Evolutionary conservation across 2,888 invertebrate genomes (phyloP).

Genomic region (Hydraecia micacea): DNA sequence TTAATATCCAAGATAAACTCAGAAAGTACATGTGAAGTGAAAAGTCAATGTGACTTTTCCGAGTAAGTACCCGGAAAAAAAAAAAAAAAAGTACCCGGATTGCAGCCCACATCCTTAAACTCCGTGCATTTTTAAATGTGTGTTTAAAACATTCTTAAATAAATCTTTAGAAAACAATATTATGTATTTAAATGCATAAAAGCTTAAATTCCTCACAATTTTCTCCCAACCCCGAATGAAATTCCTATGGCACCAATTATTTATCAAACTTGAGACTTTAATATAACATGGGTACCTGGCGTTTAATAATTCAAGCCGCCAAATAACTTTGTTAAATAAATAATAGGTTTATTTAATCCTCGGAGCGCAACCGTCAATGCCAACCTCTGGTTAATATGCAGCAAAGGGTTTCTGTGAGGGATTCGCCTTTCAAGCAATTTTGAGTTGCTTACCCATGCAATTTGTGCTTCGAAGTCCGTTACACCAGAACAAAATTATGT

Average conservation of each 20-base stretch:
- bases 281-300: slow-evolving; percentile 39
- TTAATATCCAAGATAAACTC: background rate
- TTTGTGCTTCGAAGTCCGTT: slow-evolving; percentile 55
- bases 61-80: background rate
- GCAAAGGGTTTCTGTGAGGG: slow-evolving; percentile 54
- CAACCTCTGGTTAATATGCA: slow-evolving; percentile 62
- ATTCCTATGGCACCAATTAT: slow-evolving; percentile 41
- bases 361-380: slow-evolving; percentile 54
- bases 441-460: slow-evolving; percentile 64
- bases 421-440: slow-evolving; percentile 62
- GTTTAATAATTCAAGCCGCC: slow-evolving; percentile 42
- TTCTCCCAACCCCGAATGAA: slow-evolving; percentile 30
- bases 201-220: slow-evolving; percentile 23
- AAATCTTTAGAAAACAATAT: slow-evolving; percentile 5
- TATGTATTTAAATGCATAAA: slow-evolving; percentile 2
- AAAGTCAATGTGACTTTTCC: background rate
- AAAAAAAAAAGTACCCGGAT: background rate
- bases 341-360: slow-evolving; percentile 57
- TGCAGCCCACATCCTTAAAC: background rate
- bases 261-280: slow-evolving; percentile 51
- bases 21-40: background rate
- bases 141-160: background rate
- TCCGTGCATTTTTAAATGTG: background rate
- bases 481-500: slow-evolving; percentile 50
- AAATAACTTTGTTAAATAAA: slow-evolving; percentile 62